These are phyloP conservation scores for Cephus cinctus DNA, from an alignment of 1,140 invertebrate species.

Conservation along the genomic window DNA sequence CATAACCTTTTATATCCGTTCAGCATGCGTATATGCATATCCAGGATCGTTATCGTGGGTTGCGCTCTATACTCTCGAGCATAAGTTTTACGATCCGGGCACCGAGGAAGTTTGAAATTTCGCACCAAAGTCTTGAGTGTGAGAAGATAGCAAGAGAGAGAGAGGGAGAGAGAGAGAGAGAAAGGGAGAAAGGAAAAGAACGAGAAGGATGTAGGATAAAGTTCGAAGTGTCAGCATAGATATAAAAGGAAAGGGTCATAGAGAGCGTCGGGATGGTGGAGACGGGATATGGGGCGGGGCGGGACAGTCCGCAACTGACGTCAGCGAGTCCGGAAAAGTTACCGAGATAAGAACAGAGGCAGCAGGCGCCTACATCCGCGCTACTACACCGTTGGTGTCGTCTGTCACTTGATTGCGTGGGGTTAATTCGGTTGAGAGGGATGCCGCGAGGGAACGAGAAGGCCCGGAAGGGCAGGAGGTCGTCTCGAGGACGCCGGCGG, in stretches of 20 bases:
- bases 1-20: constrained; percentile 30
- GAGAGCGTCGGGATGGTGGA: too few species aligned
- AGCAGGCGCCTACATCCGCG: constrained; percentile 6
- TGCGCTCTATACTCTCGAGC: constrained; percentile 10
- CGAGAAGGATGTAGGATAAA: too few species aligned
- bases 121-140: constrained; percentile 28
- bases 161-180: constrained; percentile 7
- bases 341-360: constrained; percentile 34
- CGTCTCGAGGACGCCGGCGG: constrained; percentile 15
- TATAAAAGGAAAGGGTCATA: too few species aligned
- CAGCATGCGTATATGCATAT: constrained; percentile 8
- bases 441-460: constrained; percentile 30
- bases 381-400: constrained; percentile 13
- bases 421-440: constrained; percentile 33
- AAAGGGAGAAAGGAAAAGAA: too few species aligned
- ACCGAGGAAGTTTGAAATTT: constrained; percentile 40
- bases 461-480: constrained; percentile 16
- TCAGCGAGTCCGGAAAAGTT: constrained; percentile 37
- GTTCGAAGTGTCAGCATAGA: too few species aligned
- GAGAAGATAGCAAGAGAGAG: constrained; percentile 7
- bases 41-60: background rate
- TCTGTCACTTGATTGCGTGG: constrained; percentile 26
- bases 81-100: constrained; percentile 41
- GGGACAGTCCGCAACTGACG: too few species aligned
- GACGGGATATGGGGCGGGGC: too few species aligned